phyloP scores from a whole-genome alignment of 2,797 vertebrate species.

The Stomatorhinus walkeri region DNA sequence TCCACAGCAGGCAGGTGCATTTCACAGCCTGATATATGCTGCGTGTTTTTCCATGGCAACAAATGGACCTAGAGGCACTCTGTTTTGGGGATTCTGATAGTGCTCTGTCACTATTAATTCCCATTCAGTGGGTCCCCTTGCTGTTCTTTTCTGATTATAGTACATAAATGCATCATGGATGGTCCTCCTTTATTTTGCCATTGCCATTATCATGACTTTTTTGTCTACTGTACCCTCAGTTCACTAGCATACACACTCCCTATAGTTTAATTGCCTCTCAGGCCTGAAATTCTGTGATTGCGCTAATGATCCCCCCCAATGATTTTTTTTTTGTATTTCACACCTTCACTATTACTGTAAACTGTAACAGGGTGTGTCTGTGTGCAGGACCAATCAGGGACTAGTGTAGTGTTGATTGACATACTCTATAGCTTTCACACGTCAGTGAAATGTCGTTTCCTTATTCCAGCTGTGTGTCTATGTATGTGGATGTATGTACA shows the following conservation, averaged over 20 bases:
- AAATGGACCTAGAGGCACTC: conserved; percentile 12
- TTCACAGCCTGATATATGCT: neutral
- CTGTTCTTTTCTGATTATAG: conserved; percentile 4
- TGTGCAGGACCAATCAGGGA: conserved; percentile 44
- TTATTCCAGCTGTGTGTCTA: conserved; percentile 39
- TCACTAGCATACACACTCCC: neutral
- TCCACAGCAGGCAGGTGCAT: conserved; percentile 12
- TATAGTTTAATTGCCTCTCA: neutral
- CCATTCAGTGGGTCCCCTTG: neutral
- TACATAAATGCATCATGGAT: conserved; percentile 7
- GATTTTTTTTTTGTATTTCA: neutral
- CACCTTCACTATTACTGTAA: conserved; percentile 6
- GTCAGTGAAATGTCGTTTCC: conserved; percentile 39
- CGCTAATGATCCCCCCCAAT: neutral
- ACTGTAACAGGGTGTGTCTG: conserved; percentile 19
- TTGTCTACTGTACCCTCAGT: neutral
- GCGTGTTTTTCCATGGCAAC: neutral
- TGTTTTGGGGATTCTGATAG: neutral
- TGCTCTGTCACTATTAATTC: neutral
- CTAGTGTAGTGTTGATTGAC: conserved; percentile 40
- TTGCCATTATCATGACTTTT: neutral
- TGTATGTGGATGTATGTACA: conserved; percentile 36
- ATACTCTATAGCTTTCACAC: conserved; percentile 44
- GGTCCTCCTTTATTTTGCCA: neutral
- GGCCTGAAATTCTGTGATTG: conserved; percentile 3